A percentile compares a stretch with the other conserved stretches of the same genome.
Conservation (phyloP, 2,113 vertebrate genomes). For the Salvator merianae region DNA sequence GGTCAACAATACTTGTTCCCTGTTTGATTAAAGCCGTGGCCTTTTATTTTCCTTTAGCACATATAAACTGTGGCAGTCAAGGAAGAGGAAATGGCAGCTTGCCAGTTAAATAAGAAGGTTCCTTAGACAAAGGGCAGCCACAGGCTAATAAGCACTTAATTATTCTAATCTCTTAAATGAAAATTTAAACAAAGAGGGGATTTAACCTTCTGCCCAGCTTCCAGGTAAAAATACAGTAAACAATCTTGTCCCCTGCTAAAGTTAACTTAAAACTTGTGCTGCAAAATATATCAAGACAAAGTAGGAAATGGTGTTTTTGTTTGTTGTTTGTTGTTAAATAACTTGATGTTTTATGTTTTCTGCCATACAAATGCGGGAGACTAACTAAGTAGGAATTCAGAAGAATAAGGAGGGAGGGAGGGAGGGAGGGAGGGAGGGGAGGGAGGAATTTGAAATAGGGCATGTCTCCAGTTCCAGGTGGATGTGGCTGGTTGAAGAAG, state of each 20-base stretch:
- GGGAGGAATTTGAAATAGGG: too few relatives aligned
- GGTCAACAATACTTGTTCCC: conserved; percentile 6
- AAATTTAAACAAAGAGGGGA: conserved; percentile 62
- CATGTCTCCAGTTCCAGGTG: too few relatives aligned
- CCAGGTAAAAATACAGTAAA: conserved; percentile 31
- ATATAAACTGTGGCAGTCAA: conserved; percentile 6
- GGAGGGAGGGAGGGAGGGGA: neutral
- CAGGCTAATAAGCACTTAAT: conserved; percentile 60
- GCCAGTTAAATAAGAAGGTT: conserved; percentile 37
- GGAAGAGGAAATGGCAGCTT: conserved; percentile 23
- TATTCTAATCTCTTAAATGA: conserved; percentile 66
- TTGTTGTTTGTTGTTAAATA: neutral
- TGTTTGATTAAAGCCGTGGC: conserved; percentile 5
- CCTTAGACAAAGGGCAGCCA: conserved; percentile 50
- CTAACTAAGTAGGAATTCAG: too few relatives aligned
- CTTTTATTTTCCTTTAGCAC: neutral
- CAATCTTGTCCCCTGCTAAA: conserved; percentile 32
- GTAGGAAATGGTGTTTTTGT: neutral
- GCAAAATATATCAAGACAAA: conserved; percentile 29
- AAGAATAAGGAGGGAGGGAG: neutral
- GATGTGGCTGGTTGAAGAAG: too few relatives aligned
- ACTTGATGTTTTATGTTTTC: too few relatives aligned
- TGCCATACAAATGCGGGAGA: too few relatives aligned
- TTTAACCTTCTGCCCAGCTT: conserved; percentile 43
- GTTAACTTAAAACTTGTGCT: conserved; percentile 33